These are phyloP conservation scores for Typhlichthys eigenmanni DNA, from an alignment of 2,797 vertebrate species.

Conservation along the genomic window DNA sequence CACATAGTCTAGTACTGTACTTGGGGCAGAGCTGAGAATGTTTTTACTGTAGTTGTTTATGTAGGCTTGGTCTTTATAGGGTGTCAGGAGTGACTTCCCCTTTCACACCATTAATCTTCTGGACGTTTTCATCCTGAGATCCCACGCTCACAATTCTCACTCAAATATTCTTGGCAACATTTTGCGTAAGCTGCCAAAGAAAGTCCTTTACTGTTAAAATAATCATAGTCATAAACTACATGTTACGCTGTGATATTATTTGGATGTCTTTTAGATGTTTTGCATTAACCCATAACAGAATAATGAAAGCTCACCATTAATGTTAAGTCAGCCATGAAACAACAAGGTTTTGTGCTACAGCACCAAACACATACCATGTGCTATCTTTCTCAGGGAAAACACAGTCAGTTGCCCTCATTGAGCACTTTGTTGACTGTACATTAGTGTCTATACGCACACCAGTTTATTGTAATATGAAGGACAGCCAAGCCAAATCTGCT, in stretches of 20 bases:
- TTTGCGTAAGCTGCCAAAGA: conserved; percentile 14
- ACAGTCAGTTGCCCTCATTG: neutral
- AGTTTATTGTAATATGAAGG: conserved; percentile 25
- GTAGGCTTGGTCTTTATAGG: conserved; percentile 59
- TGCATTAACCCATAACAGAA: neutral
- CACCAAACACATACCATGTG: neutral
- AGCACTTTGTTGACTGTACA: conserved; percentile 12
- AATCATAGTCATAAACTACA: neutral
- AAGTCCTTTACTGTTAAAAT: no score
- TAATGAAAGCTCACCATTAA: conserved; percentile 10
- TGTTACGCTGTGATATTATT: neutral
- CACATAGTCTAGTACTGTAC: conserved; percentile 24
- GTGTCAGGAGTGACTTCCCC: conserved; percentile 50
- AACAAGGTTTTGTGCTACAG: conserved; percentile 8
- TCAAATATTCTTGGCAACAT: conserved; percentile 48
- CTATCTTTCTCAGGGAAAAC: no score
- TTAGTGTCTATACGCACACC: conserved; percentile 10
- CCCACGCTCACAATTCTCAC: conserved; percentile 50
- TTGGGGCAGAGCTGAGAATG: conserved; percentile 44
- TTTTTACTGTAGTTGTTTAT: conserved; percentile 44
- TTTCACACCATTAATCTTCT: conserved; percentile 65
- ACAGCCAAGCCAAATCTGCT: conserved; percentile 20
- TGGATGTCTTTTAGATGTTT: neutral
- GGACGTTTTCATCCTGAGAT: conserved; percentile 52
- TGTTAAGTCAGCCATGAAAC: conserved; percentile 9